Base-by-base conservation (phyloP, 2,113 vertebrate genomes). In the Siniperca knerii region DNA sequence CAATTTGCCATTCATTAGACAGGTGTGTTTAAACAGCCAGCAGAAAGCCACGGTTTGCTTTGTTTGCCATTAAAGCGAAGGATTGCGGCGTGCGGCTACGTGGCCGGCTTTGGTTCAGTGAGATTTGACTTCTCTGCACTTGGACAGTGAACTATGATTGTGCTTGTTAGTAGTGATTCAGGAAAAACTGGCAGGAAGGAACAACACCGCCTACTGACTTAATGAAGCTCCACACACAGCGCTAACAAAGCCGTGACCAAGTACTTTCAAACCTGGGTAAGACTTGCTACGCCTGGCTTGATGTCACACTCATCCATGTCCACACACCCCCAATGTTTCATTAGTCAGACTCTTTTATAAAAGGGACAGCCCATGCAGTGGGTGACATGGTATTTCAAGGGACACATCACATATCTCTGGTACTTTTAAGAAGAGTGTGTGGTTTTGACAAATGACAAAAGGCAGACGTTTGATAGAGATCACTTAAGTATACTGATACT, bases 141-240 rank as follows among this genome's bases (percentile, higher is more conserved):
- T 75, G 48, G 67, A 80, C 75, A 10, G 50, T 79, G 77, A 79
- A 80, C 74, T 58, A 3, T 67, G 70, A 82, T 37, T 44, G 73
- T 55, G 72, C 72, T 89, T 77, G 72, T 90, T 85, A 85, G 77
- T 46, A 25, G 46, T 0, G 54, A 83, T 81, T n/a, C 40, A 42
- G 54, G 58, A 6, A 37, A 81, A 69, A 68, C 66, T 75, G 60
- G 21, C 60, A 78, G 69, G 50, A 79, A 66, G 44, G 42, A 72
- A 16, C 81, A 58, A 89, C 67, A 82, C 87, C 77, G 80, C 87
- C 85, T 80, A 89, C 84, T 18, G 67, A 77, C 54, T 79, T 89
- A 78, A 71, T 57, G 61, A 70, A 82, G 75, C 70, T 46, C 82
- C 79, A 67, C 75, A 78, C 73, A 33, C 55, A 48, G 16, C 10